These are phyloP conservation scores for Hesperophylax magnus DNA, from an alignment of 1,140 invertebrate species.

Conservation along the genomic window DNA sequence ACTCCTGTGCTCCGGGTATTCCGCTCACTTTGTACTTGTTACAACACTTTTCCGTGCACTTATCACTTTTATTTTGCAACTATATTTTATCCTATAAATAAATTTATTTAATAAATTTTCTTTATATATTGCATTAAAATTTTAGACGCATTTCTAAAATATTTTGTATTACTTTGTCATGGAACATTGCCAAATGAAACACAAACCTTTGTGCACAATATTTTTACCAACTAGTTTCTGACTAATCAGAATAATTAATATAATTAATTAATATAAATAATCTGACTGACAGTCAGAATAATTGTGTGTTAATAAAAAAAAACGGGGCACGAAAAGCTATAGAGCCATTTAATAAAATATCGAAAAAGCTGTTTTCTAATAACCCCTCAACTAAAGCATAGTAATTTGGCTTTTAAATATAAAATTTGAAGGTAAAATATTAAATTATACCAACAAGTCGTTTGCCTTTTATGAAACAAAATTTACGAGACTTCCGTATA, in stretches of 20 bases:
- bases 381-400: too few species aligned
- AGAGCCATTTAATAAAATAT: too few species aligned
- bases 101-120: not conserved
- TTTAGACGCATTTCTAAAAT: not conserved
- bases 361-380: too few species aligned
- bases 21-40: not conserved
- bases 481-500: not conserved
- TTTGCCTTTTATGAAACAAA: not conserved
- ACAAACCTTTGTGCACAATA: not conserved
- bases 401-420: not conserved
- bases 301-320: too few species aligned
- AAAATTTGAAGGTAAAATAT: not conserved
- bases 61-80: not conserved
- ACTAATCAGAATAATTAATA: too few species aligned
- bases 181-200: not conserved
- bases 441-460: too few species aligned
- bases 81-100: not conserved
- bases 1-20: slow-evolving; percentile 35
- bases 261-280: too few species aligned
- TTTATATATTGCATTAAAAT: not conserved
- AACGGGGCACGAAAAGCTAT: too few species aligned
- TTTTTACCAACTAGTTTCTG: too few species aligned
- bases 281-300: too few species aligned
- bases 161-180: too few species aligned
- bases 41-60: not conserved